Evolutionary conservation across 2,113 vertebrate species (phyloP), one percentile per base, ranked within the genome.

Genomic region (Crocuta crocuta): DNA sequence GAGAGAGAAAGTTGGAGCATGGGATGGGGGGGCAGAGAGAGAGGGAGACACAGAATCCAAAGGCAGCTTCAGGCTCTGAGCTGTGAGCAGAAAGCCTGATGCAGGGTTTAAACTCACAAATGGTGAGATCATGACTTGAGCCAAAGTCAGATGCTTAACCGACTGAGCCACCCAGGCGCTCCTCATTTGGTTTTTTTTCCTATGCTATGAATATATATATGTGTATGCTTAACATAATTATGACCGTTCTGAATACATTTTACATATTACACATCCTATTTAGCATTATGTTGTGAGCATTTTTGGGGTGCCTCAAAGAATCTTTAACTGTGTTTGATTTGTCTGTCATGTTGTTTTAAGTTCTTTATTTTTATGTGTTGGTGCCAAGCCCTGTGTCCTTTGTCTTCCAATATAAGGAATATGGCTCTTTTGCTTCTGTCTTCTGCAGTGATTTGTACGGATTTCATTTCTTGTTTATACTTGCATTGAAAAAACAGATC

Each of bases 181-280:
- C 17, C 55, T 19, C 55, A 58, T 21, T 58, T 21, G 2, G 12
- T 50, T 79, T 23, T 28, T 31, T 91, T 92, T n/a, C 33, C 53
- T 68, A 0, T 68, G 13, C 55, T 50, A 39, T 39, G 39, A 39
- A 39, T 39, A 80, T 74, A 55, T 89, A 45, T 66, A 4, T 31
- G 3, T 92, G 31, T 82, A 24, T 55, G 24, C 48, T 87, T 28
- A 50, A 53, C 9, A 43, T 48, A 65, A 39, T 58, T 55, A 26
- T 82, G 5, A 19, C 63, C 70, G 55, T 50, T 76, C 45, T 90
- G 70, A 96, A 93, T 90, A 35, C 33, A 68, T 68, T 97, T 95
- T 68, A 33, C 4, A 43, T 73, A 19, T 85, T 70, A 70, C n/a
- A 63, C 5, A 76, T 80, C 86, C 90, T 87, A 55, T 33, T 84